phyloP scores from a whole-genome alignment of 2,797 vertebrate genomes.

The Triplophysa bombifrons region DNA sequence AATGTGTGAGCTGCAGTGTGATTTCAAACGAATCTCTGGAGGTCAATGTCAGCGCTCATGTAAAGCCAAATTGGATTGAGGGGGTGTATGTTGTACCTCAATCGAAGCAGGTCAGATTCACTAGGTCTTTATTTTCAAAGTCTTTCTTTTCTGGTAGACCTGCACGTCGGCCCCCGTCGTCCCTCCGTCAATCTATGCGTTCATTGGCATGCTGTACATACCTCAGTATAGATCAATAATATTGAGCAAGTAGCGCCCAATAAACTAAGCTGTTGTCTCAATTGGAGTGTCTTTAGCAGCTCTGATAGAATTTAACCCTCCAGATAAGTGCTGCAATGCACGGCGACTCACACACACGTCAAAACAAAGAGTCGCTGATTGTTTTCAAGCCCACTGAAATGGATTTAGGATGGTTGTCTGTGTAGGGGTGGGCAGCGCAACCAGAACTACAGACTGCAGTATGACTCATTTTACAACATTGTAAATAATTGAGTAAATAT shows the following conservation, averaged over 20 bases:
- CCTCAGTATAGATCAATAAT: constrained; percentile 69
- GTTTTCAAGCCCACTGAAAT: constrained; percentile 11
- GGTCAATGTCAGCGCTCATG: not conserved
- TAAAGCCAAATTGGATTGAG: not conserved
- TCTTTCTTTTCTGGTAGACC: not conserved
- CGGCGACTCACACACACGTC: constrained; percentile 41
- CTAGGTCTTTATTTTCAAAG: not conserved
- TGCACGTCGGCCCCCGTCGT: constrained; percentile 7
- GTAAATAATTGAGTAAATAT: no score
- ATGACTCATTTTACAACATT: not conserved
- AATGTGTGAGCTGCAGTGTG: not conserved
- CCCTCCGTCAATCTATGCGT: constrained; percentile 56
- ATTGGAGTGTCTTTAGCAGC: constrained; percentile 72
- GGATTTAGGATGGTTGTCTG: no score
- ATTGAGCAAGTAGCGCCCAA: constrained; percentile 71
- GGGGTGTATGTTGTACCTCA: not conserved
- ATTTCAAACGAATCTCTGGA: not conserved
- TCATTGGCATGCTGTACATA: constrained; percentile 74
- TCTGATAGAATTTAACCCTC: constrained; percentile 66
- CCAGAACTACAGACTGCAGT: not conserved
- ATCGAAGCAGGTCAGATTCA: not conserved
- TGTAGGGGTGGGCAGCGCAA: not conserved
- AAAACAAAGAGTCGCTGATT: constrained; percentile 21
- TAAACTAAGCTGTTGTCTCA: constrained; percentile 79
- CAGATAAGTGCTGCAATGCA: constrained; percentile 57